These are phyloP conservation scores for Elegia similella DNA, from an alignment of 2,888 invertebrate genomes.

Conservation along the genomic window DNA sequence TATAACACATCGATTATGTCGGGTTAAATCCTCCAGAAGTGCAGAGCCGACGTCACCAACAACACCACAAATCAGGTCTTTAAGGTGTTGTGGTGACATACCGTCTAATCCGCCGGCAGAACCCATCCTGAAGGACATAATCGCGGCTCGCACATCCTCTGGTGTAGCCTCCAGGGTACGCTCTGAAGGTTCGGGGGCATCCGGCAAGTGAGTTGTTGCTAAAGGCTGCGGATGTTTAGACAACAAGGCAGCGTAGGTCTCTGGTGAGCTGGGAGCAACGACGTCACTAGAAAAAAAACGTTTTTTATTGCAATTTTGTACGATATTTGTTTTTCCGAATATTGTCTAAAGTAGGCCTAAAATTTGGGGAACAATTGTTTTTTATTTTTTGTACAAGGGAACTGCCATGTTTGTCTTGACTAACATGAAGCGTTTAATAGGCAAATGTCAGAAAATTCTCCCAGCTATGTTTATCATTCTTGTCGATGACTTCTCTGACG, in stretches of 20 bases:
- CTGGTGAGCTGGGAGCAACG: neutral
- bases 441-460: neutral
- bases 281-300: neutral
- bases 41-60: too few species aligned
- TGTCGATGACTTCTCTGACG: too few species aligned
- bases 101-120: neutral
- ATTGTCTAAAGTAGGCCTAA: neutral
- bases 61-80: neutral
- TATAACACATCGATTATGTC: too few species aligned
- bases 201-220: neutral
- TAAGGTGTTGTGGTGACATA: neutral
- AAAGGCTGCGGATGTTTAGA: neutral
- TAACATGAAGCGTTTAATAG: neutral
- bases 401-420: too few species aligned
- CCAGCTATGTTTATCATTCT: neutral
- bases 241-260: too few species aligned
- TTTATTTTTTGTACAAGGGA: neutral
- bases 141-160: too few species aligned
- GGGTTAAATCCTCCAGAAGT: too few species aligned
- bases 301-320: neutral
- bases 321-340: neutral
- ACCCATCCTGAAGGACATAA: neutral
- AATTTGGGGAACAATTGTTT: neutral
- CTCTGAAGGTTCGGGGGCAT: neutral
- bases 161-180: neutral